Evolutionary conservation across 2,888 invertebrate species (phyloP).

Genomic region (Choreutis nemorana): DNA sequence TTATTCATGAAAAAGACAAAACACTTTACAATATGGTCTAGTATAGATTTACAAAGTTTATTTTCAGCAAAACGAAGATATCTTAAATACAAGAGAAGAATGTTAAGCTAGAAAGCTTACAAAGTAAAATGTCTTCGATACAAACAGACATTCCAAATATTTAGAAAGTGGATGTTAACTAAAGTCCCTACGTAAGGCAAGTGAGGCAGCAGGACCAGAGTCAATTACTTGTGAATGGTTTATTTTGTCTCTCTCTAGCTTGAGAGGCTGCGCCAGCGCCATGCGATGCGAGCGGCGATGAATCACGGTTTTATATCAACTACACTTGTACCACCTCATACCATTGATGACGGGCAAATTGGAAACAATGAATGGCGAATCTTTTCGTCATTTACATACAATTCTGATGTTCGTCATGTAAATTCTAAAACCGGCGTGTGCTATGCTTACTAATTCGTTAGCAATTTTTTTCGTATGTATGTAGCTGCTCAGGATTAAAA

Average conservation of each 20-base stretch:
- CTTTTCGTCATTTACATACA: conserved; percentile 45
- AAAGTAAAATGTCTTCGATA: too few species aligned
- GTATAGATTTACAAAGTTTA: too few species aligned
- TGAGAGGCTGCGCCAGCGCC: conserved; percentile 50
- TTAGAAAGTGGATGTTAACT: conserved; percentile 58
- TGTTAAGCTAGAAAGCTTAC: too few species aligned
- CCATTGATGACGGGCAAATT: conserved; percentile 60
- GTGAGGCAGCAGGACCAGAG: conserved; percentile 61
- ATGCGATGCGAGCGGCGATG: conserved; percentile 62
- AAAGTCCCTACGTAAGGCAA: conserved; percentile 54
- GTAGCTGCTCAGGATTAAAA: too few species aligned
- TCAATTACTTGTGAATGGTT: conserved; percentile 62
- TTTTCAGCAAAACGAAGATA: too few species aligned
- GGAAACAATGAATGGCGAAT: conserved; percentile 52
- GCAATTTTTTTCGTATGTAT: too few species aligned
- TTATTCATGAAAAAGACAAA: too few species aligned
- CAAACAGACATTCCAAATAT: conserved; percentile 52
- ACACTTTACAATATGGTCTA: too few species aligned
- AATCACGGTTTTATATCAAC: conserved; percentile 60
- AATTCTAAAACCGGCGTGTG: too few species aligned
- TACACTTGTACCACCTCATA: conserved; percentile 60
- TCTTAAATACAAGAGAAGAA: too few species aligned
- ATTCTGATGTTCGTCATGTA: too few species aligned
- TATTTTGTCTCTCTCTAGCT: conserved; percentile 49
- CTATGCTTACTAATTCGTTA: conserved; percentile 27